phyloP scores from a whole-genome alignment of 2,888 invertebrate species.

The Scaptomyza flava region DNA sequence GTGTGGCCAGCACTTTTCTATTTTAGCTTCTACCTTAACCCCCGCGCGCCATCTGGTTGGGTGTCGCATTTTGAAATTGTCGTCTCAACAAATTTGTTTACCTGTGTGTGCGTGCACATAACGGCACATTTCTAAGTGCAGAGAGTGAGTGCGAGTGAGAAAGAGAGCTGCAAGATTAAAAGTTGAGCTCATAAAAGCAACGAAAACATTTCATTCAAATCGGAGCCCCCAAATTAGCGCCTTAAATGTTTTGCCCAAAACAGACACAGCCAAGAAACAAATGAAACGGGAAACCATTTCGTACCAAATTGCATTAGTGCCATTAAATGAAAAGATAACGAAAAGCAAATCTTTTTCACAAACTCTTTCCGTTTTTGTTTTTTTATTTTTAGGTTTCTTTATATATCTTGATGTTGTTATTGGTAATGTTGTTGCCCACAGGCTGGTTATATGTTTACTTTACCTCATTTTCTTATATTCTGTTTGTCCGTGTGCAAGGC shows the following conservation, averaged over 20 bases:
- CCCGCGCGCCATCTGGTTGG: slow-evolving; percentile 9
- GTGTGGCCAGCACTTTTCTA: slow-evolving; percentile 31
- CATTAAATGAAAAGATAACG: slow-evolving; percentile 44
- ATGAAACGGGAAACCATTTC: slow-evolving; percentile 49
- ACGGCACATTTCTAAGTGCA: slow-evolving; percentile 26
- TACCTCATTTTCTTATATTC: slow-evolving; percentile 53
- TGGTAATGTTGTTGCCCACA: slow-evolving; percentile 37
- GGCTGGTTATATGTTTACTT: slow-evolving; percentile 63
- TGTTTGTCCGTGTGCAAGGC: slow-evolving; percentile 37
- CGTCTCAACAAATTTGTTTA: slow-evolving; percentile 72
- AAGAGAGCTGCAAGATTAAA: slow-evolving; percentile 2
- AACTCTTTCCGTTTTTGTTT: slow-evolving; percentile 36
- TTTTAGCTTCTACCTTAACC: slow-evolving; percentile 11
- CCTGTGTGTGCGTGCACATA: slow-evolving; percentile 51
- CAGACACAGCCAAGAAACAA: slow-evolving; percentile 13
- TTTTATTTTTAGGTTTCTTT: slow-evolving; percentile 7
- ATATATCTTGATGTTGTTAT: not conserved
- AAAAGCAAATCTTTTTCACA: slow-evolving; percentile 43
- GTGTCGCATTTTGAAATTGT: slow-evolving; percentile 52
- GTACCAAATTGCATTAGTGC: slow-evolving; percentile 70
- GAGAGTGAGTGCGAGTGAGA: not conserved
- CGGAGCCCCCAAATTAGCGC: slow-evolving; percentile 33
- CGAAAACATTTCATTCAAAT: slow-evolving; percentile 53
- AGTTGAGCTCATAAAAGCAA: slow-evolving; percentile 41
- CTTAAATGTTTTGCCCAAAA: slow-evolving; percentile 42